A percentile compares a stretch with the other conserved stretches of the same genome.
Conservation (phyloP, 2,888 invertebrate species). For the Ochropleura leucogaster region DNA sequence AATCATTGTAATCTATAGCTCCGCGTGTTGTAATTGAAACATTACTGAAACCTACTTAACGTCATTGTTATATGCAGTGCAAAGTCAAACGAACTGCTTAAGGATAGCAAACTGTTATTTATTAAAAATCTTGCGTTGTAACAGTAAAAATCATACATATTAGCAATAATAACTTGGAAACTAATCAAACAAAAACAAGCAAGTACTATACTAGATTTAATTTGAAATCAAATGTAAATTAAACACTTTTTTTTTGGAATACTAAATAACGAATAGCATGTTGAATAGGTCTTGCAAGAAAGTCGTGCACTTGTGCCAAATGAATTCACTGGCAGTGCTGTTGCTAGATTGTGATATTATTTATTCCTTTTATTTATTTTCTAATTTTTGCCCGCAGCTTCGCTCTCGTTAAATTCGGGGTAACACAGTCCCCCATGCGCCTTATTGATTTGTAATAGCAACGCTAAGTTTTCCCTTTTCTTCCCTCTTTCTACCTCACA, state of each 20-base stretch:
- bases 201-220: not conserved
- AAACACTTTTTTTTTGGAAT: not conserved
- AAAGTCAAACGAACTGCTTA: not conserved
- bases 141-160: not conserved
- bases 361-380: too few relatives aligned
- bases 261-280: not conserved
- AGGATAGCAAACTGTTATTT: not conserved
- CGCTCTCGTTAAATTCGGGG: too few relatives aligned
- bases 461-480: too few relatives aligned
- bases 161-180: not conserved
- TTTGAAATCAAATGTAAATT: not conserved
- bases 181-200: not conserved
- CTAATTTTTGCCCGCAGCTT: too few relatives aligned
- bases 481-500: too few relatives aligned
- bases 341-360: not conserved
- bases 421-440: too few relatives aligned
- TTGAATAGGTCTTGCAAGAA: not conserved
- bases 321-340: not conserved
- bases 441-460: too few relatives aligned
- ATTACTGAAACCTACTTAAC: not conserved
- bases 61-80: not conserved
- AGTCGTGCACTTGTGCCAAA: not conserved
- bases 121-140: not conserved
- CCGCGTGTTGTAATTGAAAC: constrained; percentile 29
- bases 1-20: constrained; percentile 16